A percentile compares a stretch with the other conserved stretches of the same genome.
Conservation (phyloP, 1,140 invertebrate species). For the Cherax destructor region DNA sequence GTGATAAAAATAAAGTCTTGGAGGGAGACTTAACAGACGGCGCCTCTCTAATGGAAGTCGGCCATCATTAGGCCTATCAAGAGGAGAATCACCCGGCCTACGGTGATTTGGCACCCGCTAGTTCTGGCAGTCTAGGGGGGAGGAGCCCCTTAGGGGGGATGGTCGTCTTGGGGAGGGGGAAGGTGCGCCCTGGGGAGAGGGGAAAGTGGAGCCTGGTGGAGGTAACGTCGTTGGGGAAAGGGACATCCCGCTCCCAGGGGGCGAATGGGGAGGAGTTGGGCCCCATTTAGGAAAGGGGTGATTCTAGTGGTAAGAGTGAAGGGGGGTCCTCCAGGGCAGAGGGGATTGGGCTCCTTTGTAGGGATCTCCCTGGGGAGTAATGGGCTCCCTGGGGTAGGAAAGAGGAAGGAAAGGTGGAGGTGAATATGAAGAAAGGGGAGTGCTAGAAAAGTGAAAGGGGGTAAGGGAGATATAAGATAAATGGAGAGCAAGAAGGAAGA, state of each 20-base stretch:
- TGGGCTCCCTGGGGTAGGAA: neutral
- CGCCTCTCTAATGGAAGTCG: constrained; percentile 16
- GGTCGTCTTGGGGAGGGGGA: neutral
- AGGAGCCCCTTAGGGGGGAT: neutral
- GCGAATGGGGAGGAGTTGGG: neutral
- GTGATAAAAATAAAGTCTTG: no score
- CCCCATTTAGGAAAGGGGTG: no score
- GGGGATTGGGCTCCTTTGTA: no score
- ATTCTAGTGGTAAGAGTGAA: no score
- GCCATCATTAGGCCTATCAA: constrained; percentile 24
- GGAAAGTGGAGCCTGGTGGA: no score
- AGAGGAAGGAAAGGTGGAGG: constrained; percentile 1
- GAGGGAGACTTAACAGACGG: constrained; percentile 5
- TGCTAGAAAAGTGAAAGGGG: neutral
- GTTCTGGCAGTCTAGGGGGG: neutral
- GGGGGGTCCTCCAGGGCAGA: neutral
- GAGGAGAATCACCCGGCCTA: neutral
- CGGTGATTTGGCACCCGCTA: neutral
- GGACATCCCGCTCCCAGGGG: neutral
- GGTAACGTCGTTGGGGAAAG: no score
- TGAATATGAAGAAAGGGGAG: neutral
- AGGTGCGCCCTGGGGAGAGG: neutral
- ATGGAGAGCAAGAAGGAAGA: neutral
- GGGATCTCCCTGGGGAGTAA: neutral
- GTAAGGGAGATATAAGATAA: neutral